These are phyloP conservation scores for Tetraneura akinire DNA, from an alignment of 1,140 invertebrate species.

Conservation along the genomic window DNA sequence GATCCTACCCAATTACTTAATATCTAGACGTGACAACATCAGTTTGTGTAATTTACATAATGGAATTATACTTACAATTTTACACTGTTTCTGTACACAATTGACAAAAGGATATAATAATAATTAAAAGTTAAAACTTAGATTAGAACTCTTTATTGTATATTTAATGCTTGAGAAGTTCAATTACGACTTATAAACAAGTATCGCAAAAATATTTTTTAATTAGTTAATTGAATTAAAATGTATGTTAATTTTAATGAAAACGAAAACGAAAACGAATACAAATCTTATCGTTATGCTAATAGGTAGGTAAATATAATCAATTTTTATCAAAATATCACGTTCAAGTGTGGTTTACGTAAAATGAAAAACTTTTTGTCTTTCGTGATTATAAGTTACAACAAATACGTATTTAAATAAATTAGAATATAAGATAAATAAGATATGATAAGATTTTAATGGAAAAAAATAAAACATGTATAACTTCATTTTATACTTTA, in stretches of 20 bases:
- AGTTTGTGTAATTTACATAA: background rate
- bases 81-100: background rate
- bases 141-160: constrained; percentile 3
- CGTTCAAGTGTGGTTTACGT: too few relatives aligned
- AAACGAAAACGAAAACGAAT: too few relatives aligned
- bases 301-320: background rate
- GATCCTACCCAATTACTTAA: constrained; percentile 1
- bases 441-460: too few relatives aligned
- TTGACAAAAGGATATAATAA: background rate
- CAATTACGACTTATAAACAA: background rate
- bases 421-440: too few relatives aligned
- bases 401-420: too few relatives aligned
- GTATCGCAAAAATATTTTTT: background rate
- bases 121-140: too few relatives aligned
- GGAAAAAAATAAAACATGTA: too few relatives aligned
- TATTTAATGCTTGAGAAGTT: background rate
- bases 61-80: background rate
- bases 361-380: too few relatives aligned
- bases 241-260: background rate
- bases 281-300: background rate
- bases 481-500: too few relatives aligned
- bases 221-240: constrained; percentile 24
- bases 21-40: background rate
- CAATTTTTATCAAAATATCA: too few relatives aligned
- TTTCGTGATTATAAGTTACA: too few relatives aligned